Conservation (phyloP, 2,888 invertebrate species). For the Tetragonisca angustula region DNA sequence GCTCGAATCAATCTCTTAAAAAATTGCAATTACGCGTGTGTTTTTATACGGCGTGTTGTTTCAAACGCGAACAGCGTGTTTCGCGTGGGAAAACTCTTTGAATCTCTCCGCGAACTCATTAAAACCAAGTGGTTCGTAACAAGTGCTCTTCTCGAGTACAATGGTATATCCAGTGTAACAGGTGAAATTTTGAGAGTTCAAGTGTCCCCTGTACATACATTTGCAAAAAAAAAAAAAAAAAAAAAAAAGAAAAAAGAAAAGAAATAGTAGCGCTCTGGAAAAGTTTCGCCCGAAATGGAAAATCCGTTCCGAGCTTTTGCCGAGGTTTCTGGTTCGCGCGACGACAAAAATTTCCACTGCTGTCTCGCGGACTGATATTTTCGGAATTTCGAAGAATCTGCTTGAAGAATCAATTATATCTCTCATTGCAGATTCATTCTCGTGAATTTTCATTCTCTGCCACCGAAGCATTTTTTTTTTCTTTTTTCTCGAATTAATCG, state of each 20-base stretch:
- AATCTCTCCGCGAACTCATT: constrained; percentile 14
- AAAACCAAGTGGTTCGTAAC: constrained; percentile 33
- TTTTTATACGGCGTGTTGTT: background rate
- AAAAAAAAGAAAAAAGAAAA: too few relatives aligned
- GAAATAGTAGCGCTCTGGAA: background rate
- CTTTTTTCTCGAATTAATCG: background rate
- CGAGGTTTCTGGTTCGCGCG: background rate
- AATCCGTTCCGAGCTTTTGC: background rate
- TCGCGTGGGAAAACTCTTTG: background rate
- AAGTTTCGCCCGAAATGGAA: background rate
- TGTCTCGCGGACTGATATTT: background rate
- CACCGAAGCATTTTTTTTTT: background rate
- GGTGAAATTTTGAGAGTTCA: constrained; percentile 25
- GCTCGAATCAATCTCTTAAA: too few relatives aligned
- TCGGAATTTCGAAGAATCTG: background rate
- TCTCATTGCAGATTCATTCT: too few relatives aligned
- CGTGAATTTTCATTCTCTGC: background rate
- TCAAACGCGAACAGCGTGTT: constrained; percentile 1
- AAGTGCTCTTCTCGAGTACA: constrained; percentile 7
- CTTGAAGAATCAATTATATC: too few relatives aligned
- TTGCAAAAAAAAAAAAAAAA: background rate
- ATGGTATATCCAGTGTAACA: constrained; percentile 4
- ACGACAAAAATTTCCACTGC: background rate
- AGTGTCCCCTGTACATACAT: constrained; percentile 4
- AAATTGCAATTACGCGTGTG: background rate